phyloP scores from a whole-genome alignment of 2,888 invertebrate species.

The Cosmorhoe ocellata region DNA sequence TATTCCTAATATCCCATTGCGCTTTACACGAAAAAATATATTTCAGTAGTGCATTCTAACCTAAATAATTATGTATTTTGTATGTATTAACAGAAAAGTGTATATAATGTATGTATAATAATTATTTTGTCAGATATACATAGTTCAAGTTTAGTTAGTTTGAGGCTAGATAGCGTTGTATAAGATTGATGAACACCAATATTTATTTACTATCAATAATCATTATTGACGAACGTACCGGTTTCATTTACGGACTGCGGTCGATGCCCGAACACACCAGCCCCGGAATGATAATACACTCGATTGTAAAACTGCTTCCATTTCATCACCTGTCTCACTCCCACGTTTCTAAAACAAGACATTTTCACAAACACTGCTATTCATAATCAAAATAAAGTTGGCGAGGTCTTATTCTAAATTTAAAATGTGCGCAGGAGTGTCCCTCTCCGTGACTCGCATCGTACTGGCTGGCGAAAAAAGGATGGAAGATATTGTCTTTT shows the following conservation, averaged over 20 bases:
- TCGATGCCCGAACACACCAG: constrained; percentile 84
- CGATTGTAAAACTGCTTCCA: constrained; percentile 52
- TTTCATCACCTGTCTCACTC: constrained; percentile 53
- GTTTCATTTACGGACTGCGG: constrained; percentile 60
- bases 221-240: constrained; percentile 51
- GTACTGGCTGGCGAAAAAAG: constrained; percentile 45
- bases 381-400: constrained; percentile 34
- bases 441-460: constrained; percentile 37
- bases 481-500: constrained; percentile 26
- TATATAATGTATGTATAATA: no score
- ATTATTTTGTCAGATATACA: no score
- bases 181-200: no score
- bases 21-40: no score
- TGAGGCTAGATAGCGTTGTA: no score
- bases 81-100: no score
- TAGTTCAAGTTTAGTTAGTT: no score
- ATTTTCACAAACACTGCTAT: constrained; percentile 44
- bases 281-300: constrained; percentile 78
- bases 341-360: constrained; percentile 55
- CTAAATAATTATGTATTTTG: no score
- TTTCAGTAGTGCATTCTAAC: no score
- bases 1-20: no score
- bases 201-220: no score
- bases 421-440: constrained; percentile 61
- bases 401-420: constrained; percentile 50